A percentile compares a stretch with the other conserved stretches of the same genome.
Conservation (phyloP, 1,140 invertebrate genomes). For the Diabrotica virgifera region DNA sequence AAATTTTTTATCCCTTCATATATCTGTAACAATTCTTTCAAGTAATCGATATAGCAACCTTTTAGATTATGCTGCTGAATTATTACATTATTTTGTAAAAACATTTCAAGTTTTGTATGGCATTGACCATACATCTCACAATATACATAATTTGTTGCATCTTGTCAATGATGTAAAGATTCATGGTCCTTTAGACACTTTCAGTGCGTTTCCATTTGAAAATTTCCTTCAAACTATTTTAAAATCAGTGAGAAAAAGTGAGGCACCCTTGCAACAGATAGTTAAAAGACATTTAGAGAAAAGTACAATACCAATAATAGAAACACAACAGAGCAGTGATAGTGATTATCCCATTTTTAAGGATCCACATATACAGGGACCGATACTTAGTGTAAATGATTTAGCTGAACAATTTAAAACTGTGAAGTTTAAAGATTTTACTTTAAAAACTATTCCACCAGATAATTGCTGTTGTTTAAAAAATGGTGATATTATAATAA, state of each 20-base stretch:
- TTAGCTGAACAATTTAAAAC: conserved; percentile 1
- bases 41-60: neutral
- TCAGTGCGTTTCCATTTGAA: too few species aligned
- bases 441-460: neutral
- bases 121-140: too few species aligned
- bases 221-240: too few species aligned
- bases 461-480: conserved; percentile 15
- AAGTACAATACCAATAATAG: neutral
- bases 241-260: too few species aligned
- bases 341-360: conserved; percentile 1
- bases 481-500: conserved; percentile 4
- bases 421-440: conserved; percentile 8
- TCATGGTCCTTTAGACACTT: too few species aligned
- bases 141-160: too few species aligned
- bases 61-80: conserved; percentile 12
- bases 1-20: conserved; percentile 28
- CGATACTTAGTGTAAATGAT: too few species aligned
- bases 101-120: conserved; percentile 17
- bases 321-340: neutral
- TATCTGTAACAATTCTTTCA: conserved; percentile 25
- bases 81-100: conserved; percentile 20
- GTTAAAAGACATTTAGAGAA: conserved; percentile 13
- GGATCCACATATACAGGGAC: neutral
- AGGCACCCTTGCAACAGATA: conserved; percentile 18
- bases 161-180: too few species aligned